Percentiles rank a stretch among this genome's conserved stretches.
These are phyloP conservation scores for Sussaba pulchella DNA, from an alignment of 2,888 invertebrate genomes.

Conservation along the genomic window DNA sequence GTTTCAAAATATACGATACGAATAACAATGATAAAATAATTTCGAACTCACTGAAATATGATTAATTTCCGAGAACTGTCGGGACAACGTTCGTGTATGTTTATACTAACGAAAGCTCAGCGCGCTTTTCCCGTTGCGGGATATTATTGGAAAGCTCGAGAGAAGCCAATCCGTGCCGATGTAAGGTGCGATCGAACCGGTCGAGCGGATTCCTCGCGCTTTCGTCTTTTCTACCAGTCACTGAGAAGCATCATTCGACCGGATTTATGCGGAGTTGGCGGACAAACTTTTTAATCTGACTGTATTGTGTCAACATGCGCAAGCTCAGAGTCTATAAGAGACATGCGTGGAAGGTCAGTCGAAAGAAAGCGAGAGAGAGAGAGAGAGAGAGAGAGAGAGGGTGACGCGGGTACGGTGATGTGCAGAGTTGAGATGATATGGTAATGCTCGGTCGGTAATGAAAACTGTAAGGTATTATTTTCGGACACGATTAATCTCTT, in stretches of 20 bases:
- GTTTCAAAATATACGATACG: neutral
- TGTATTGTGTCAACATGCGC: neutral
- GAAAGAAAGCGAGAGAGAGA: too few relatives aligned
- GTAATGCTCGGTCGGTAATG: neutral
- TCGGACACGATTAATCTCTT: too few relatives aligned
- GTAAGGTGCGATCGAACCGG: slow-evolving; percentile 28
- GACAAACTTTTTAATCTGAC: neutral
- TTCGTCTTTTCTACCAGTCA: slow-evolving; percentile 38
- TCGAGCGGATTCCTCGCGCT: slow-evolving; percentile 25
- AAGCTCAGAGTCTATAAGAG: too few relatives aligned
- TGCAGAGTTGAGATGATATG: neutral
- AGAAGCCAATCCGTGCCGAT: slow-evolving; percentile 10
- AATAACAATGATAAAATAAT: slow-evolving; percentile 6
- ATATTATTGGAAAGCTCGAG: slow-evolving; percentile 10
- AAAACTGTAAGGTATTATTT: too few relatives aligned
- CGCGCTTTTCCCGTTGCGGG: neutral
- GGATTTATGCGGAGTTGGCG: neutral
- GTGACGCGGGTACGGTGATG: neutral
- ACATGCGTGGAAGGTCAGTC: too few relatives aligned
- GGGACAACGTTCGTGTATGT: neutral
- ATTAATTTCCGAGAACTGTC: neutral
- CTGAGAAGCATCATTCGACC: slow-evolving; percentile 14
- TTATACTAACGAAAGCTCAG: neutral
- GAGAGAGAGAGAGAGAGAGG: too few relatives aligned
- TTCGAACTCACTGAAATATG: neutral